Percentiles rank a stretch among this genome's conserved stretches.
Conservation (phyloP, 2,797 vertebrate species). For the Phoxinus dragarum region DNA sequence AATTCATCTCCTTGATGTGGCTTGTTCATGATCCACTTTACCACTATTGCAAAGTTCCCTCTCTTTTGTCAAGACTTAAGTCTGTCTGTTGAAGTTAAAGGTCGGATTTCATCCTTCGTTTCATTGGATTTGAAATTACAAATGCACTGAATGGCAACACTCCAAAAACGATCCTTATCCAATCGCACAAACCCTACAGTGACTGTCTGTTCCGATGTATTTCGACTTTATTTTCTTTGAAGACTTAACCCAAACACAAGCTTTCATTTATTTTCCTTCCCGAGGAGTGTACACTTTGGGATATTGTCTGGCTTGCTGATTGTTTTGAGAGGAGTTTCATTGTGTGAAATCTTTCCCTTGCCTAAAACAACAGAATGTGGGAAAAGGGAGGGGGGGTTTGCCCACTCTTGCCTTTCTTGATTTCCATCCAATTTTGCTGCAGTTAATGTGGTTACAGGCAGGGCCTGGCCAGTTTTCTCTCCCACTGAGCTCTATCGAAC, state of each 20-base stretch:
- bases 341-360: conserved; percentile 63
- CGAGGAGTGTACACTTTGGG: conserved; percentile 75
- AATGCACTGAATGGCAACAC: conserved; percentile 33
- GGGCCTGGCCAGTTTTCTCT: conserved; percentile 21
- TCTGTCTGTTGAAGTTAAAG: conserved; percentile 19
- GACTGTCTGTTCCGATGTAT: conserved; percentile 42
- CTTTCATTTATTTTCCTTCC: conserved; percentile 78
- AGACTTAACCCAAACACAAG: conserved; percentile 77
- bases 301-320: conserved; percentile 75
- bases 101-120: conserved; percentile 32
- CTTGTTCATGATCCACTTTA: not conserved
- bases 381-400: conserved; percentile 28
- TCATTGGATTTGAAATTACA: conserved; percentile 47
- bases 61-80: conserved; percentile 10
- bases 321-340: conserved; percentile 68
- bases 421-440: conserved; percentile 48
- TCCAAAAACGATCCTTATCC: conserved; percentile 38
- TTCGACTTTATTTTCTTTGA: conserved; percentile 71
- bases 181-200: conserved; percentile 41
- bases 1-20: conserved; percentile 19
- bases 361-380: conserved; percentile 58
- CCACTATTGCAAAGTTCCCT: conserved; percentile 23
- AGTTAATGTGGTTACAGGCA: conserved; percentile 33
- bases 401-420: conserved; percentile 50
- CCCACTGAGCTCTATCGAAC: conserved; percentile 21